A percentile compares a stretch with the other conserved stretches of the same genome.
These are phyloP conservation scores for Vombatus ursinus DNA, from an alignment of 2,113 vertebrate genomes.

Conservation along the genomic window DNA sequence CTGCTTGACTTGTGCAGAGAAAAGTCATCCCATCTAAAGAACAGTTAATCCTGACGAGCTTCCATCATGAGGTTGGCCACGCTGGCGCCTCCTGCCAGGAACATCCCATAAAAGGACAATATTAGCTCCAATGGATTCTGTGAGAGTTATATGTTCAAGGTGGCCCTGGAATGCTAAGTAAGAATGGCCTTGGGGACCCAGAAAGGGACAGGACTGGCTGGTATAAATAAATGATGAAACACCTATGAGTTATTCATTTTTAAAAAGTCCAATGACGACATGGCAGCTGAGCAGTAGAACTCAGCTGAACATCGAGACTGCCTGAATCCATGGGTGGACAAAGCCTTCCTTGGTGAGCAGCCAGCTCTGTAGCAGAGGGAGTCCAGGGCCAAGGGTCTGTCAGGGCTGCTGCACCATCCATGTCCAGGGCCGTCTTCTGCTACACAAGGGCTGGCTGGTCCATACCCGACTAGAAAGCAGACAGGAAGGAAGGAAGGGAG, in stretches of 20 bases:
- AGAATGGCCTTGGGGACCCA: constrained; percentile 43
- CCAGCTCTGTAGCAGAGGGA: neutral
- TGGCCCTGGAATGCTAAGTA: constrained; percentile 46
- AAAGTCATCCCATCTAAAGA: constrained; percentile 9
- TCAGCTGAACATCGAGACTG: neutral
- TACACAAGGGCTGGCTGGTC: too few relatives aligned
- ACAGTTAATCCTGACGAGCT: constrained; percentile 16
- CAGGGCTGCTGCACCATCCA: too few relatives aligned
- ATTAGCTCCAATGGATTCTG: constrained; percentile 12
- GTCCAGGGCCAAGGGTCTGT: neutral
- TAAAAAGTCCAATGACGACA: constrained; percentile 35
- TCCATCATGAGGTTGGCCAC: neutral
- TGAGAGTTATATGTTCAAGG: constrained; percentile 45
- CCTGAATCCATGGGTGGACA: constrained; percentile 5
- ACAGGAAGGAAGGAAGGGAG: too few relatives aligned
- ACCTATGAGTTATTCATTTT: constrained; percentile 48
- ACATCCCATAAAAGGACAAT: neutral
- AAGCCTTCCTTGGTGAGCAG: constrained; percentile 6
- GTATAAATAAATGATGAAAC: constrained; percentile 61
- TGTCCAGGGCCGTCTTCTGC: neutral
- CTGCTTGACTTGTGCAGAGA: constrained; percentile 5
- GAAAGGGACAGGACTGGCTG: constrained; percentile 39
- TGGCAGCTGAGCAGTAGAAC: neutral
- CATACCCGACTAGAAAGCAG: neutral
- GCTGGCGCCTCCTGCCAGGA: neutral